These are phyloP conservation scores for Spheniscus mendiculus DNA, from an alignment of 2,113 vertebrate genomes.

Conservation along the genomic window DNA sequence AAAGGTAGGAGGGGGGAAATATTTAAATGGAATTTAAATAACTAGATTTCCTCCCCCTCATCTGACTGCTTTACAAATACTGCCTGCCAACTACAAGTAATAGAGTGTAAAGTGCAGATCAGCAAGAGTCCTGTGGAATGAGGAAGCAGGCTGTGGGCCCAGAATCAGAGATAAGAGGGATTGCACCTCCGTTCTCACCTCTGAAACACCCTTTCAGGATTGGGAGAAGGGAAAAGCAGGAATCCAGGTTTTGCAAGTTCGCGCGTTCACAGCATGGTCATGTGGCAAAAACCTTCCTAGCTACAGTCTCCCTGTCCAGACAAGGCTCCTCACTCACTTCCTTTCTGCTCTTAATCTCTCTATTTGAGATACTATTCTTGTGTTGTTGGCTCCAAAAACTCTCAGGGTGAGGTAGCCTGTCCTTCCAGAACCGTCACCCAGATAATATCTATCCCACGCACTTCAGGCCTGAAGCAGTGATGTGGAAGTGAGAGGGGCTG, in stretches of 20 bases:
- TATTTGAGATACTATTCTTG: not conserved
- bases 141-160: conserved; percentile 62
- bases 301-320: conserved; percentile 18
- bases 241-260: conserved; percentile 55
- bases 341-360: not conserved
- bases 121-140: conserved; percentile 57
- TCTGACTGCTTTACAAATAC: conserved; percentile 9
- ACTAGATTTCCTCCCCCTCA: not conserved
- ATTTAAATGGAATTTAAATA: conserved; percentile 44
- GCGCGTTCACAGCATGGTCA: not conserved
- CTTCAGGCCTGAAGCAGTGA: not conserved
- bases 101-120: conserved; percentile 60
- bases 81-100: conserved; percentile 27
- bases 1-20: not conserved
- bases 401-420: not conserved
- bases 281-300: conserved; percentile 9
- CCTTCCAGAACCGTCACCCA: conserved; percentile 13
- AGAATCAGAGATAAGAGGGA: conserved; percentile 59
- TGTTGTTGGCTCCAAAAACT: not conserved
- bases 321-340: not conserved
- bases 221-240: conserved; percentile 42
- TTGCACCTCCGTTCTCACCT: conserved; percentile 49
- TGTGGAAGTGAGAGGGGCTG: not conserved
- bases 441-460: not conserved
- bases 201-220: conserved; percentile 34